phyloP scores from a whole-genome alignment of 2,888 invertebrate species.

The Tetranychus truncatus region DNA sequence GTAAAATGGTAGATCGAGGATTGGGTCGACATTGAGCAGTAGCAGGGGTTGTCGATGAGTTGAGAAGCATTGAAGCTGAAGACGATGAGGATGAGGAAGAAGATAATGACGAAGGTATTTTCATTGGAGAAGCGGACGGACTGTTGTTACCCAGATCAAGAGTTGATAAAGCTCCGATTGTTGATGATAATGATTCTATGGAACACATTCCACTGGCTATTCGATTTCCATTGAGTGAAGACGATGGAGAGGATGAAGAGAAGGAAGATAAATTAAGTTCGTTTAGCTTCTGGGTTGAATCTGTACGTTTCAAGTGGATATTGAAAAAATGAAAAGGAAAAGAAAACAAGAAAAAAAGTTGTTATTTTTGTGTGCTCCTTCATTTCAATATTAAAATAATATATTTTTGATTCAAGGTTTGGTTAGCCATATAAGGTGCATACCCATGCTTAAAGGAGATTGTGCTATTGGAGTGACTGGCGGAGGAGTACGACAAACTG shows the following conservation, averaged over 20 bases:
- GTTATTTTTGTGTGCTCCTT: not conserved
- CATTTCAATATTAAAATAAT: not conserved
- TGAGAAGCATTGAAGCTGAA: not conserved
- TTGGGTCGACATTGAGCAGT: not conserved
- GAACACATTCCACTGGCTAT: constrained; percentile 9
- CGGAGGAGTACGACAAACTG: constrained; percentile 45
- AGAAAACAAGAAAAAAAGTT: not conserved
- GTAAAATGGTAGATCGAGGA: not conserved
- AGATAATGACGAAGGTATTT: not conserved
- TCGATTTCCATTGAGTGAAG: constrained; percentile 11
- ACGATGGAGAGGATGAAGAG: not conserved
- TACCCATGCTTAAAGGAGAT: constrained; percentile 8
- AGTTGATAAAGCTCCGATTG: not conserved
- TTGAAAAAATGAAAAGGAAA: not conserved
- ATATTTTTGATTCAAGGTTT: not conserved
- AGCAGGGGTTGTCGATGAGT: not conserved
- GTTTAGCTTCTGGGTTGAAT: constrained; percentile 2
- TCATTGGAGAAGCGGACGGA: constrained; percentile 2
- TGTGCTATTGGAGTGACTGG: constrained; percentile 29
- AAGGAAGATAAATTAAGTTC: not conserved
- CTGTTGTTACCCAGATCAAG: not conserved
- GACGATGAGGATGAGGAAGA: not conserved
- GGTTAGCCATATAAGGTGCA: constrained; percentile 6
- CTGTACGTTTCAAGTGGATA: not conserved
- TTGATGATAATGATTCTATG: constrained; percentile 6